Conservation (phyloP, 1,140 invertebrate species). For the Solenopsis invicta region DNA sequence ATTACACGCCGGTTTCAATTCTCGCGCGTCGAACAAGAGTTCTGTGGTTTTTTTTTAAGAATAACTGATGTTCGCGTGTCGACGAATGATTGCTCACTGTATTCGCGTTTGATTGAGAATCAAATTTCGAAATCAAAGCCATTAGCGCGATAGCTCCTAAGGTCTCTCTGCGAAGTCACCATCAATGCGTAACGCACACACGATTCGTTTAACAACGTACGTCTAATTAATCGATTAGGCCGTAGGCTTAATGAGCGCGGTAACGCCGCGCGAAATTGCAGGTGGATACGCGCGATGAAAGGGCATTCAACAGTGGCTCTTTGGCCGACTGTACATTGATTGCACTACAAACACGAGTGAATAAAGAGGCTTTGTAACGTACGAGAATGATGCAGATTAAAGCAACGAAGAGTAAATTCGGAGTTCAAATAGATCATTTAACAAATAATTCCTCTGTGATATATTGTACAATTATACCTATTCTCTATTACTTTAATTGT, state of each 20-base stretch:
- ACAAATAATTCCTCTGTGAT: not conserved
- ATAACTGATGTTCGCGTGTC: conserved; percentile 39
- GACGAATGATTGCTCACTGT: conserved; percentile 56
- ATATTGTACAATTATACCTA: not conserved
- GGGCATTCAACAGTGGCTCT: conserved; percentile 53
- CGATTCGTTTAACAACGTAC: conserved; percentile 61
- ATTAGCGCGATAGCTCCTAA: conserved; percentile 59
- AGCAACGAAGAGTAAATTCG: conserved; percentile 1
- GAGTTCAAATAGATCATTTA: not conserved
- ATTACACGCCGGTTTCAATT: conserved; percentile 27
- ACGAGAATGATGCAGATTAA: not conserved
- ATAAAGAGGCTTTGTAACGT: conserved; percentile 25
- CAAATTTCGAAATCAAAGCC: conserved; percentile 56
- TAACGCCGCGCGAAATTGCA: conserved; percentile 37
- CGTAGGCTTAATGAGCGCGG: conserved; percentile 60
- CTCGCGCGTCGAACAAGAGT: not conserved
- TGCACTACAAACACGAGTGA: conserved; percentile 19
- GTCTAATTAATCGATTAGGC: conserved; percentile 64
- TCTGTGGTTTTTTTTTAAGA: conserved; percentile 36
- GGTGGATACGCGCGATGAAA: conserved; percentile 50
- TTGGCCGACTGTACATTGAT: conserved; percentile 30
- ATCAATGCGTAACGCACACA: conserved; percentile 57
- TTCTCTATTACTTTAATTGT: conserved; percentile 11
- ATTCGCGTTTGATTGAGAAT: conserved; percentile 56
- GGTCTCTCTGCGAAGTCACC: conserved; percentile 53